These are phyloP conservation scores for Dynastes tityus DNA, from an alignment of 2,888 invertebrate genomes.

Conservation along the genomic window DNA sequence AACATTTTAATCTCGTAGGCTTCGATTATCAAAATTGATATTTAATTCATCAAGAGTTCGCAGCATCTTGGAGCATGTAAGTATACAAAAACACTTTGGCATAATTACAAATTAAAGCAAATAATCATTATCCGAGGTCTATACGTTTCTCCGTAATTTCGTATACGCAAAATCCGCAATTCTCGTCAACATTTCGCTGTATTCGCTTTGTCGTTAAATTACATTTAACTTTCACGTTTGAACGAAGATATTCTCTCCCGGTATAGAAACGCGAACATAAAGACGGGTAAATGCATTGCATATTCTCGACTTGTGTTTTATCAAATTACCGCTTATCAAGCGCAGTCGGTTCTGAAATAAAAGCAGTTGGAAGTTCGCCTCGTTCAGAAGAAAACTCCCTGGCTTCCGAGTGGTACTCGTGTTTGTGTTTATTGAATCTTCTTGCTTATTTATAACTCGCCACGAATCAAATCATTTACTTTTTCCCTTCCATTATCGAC, in stretches of 20 bases:
- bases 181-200: slow-evolving; percentile 26
- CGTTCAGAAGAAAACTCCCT: neutral
- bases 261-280: slow-evolving; percentile 32
- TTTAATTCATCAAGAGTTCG: too few species aligned
- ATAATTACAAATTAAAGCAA: slow-evolving; percentile 5
- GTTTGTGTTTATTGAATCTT: neutral
- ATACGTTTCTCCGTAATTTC: slow-evolving; percentile 3
- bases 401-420: neutral
- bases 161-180: slow-evolving; percentile 22
- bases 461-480: slow-evolving; percentile 16
- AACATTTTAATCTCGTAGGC: too few species aligned
- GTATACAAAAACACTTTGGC: neutral
- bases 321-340: slow-evolving; percentile 42
- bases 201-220: slow-evolving; percentile 42
- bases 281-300: slow-evolving; percentile 43
- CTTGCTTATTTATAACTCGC: slow-evolving; percentile 2
- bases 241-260: slow-evolving; percentile 18
- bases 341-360: slow-evolving; percentile 31
- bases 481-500: neutral
- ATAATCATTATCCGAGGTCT: neutral
- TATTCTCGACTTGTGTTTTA: slow-evolving; percentile 44
- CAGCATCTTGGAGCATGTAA: too few species aligned
- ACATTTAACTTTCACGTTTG: slow-evolving; percentile 40
- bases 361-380: slow-evolving; percentile 22
- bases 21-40: too few species aligned